These are phyloP conservation scores for Danio aesculapii DNA, from an alignment of 2,797 vertebrate species.

Conservation along the genomic window DNA sequence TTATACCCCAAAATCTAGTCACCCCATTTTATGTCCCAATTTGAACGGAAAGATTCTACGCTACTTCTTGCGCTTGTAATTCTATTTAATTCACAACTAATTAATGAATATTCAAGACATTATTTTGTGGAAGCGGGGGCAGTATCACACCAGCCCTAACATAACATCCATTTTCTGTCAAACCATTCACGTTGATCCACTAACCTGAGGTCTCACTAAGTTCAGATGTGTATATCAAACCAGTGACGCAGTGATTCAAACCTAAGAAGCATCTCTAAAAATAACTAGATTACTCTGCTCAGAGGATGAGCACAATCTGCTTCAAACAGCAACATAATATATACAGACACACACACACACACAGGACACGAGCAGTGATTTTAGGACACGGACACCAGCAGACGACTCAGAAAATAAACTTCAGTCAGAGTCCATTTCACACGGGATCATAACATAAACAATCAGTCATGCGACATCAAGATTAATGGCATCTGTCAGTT, in stretches of 20 bases:
- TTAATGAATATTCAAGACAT: too few relatives aligned
- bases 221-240: neutral
- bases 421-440: conserved; percentile 18
- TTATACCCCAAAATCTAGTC: too few relatives aligned
- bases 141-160: neutral
- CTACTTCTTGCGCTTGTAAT: too few relatives aligned
- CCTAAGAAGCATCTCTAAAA: conserved; percentile 14
- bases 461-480: conserved; percentile 42
- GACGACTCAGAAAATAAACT: conserved; percentile 41
- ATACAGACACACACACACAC: too few relatives aligned
- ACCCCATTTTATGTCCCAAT: too few relatives aligned
- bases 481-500: conserved; percentile 42
- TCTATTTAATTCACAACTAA: too few relatives aligned
- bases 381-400: neutral
- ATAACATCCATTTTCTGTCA: conserved; percentile 12
- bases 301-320: neutral
- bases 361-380: neutral
- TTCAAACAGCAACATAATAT: neutral
- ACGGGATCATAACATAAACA: conserved; percentile 9
- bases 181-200: conserved; percentile 35
- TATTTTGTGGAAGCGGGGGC: too few relatives aligned
- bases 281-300: conserved; percentile 6
- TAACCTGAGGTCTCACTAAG: conserved; percentile 9
- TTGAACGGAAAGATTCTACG: too few relatives aligned
- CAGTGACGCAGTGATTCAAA: conserved; percentile 12